These are phyloP conservation scores for Apantesis nais DNA, from an alignment of 2,888 invertebrate genomes.

Conservation along the genomic window DNA sequence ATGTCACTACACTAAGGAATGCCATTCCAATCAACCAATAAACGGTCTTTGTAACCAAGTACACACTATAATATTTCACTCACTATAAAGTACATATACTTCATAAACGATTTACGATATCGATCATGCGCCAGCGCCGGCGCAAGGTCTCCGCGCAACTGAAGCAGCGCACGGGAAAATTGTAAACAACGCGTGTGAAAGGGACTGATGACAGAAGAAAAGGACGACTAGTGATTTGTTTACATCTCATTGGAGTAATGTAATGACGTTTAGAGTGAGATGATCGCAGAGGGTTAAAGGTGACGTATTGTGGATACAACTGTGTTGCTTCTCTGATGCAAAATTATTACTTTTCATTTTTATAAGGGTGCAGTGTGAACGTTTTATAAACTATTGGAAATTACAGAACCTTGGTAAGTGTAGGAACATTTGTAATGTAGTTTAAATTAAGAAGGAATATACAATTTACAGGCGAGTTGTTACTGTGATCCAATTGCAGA, in stretches of 20 bases:
- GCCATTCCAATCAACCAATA: slow-evolving; percentile 36
- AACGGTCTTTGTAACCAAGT: slow-evolving; percentile 45
- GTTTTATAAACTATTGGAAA: neutral
- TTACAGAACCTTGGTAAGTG: neutral
- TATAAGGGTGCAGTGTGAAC: too few relatives aligned
- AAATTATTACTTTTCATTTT: neutral
- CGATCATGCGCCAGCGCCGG: slow-evolving; percentile 58
- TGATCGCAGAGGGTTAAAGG: slow-evolving; percentile 11
- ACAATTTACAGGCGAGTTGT: too few relatives aligned
- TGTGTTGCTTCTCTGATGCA: slow-evolving; percentile 23
- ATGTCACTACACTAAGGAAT: slow-evolving; percentile 48
- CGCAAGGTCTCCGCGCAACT: slow-evolving; percentile 64
- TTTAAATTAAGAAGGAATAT: too few relatives aligned
- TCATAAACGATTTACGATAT: slow-evolving; percentile 44
- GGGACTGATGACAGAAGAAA: slow-evolving; percentile 53
- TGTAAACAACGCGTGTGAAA: slow-evolving; percentile 67
- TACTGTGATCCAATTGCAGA: too few relatives aligned
- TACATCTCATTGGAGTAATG: slow-evolving; percentile 46
- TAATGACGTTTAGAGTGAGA: slow-evolving; percentile 52
- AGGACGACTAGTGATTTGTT: slow-evolving; percentile 59
- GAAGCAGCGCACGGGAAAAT: slow-evolving; percentile 59
- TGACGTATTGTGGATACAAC: neutral
- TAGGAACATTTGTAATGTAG: neutral
- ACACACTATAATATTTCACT: slow-evolving; percentile 28
- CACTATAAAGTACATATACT: slow-evolving; percentile 19